These are phyloP conservation scores for Entosphenus tridentatus DNA, from an alignment of 2,113 vertebrate species.

Conservation along the genomic window DNA sequence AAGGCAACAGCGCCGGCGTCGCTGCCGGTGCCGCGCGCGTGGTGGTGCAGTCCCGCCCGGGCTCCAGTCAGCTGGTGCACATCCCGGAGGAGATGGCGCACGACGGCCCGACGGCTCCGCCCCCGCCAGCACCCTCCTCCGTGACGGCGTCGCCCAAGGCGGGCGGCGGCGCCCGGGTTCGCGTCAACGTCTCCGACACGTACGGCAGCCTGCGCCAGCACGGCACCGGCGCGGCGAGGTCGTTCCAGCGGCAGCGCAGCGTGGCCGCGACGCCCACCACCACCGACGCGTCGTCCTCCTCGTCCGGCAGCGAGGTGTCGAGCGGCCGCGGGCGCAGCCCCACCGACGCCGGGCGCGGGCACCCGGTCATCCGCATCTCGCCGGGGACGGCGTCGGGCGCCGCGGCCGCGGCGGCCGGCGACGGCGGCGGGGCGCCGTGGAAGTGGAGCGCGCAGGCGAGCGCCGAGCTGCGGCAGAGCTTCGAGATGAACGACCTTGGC, in stretches of 20 bases:
- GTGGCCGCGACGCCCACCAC: slow-evolving; percentile 28
- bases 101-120: slow-evolving; percentile 37
- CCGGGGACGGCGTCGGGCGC: slow-evolving; percentile 53
- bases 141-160: slow-evolving; percentile 27
- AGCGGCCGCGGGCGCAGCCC: slow-evolving; percentile 52
- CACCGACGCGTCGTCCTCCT: slow-evolving; percentile 32
- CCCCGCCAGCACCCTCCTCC: slow-evolving; percentile 10
- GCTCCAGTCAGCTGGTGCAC: slow-evolving; percentile 33
- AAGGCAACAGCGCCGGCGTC: slow-evolving; percentile 17
- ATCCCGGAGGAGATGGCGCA: slow-evolving; percentile 47
- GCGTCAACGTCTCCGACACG: background rate
- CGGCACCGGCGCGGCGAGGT: slow-evolving; percentile 74
- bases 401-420: slow-evolving; percentile 43
- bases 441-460: slow-evolving; percentile 29
- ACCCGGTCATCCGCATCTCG: slow-evolving; percentile 46
- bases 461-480: slow-evolving; percentile 16
- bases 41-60: slow-evolving; percentile 38
- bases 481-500: slow-evolving; percentile 34
- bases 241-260: slow-evolving; percentile 24
- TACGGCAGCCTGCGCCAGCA: slow-evolving; percentile 37
- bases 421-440: slow-evolving; percentile 50
- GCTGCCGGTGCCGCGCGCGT: slow-evolving; percentile 27
- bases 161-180: background rate
- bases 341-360: slow-evolving; percentile 43
- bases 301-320: slow-evolving; percentile 29